These are phyloP conservation scores for Ellobius talpinus DNA, from an alignment of 2,113 vertebrate species.

Conservation along the genomic window DNA sequence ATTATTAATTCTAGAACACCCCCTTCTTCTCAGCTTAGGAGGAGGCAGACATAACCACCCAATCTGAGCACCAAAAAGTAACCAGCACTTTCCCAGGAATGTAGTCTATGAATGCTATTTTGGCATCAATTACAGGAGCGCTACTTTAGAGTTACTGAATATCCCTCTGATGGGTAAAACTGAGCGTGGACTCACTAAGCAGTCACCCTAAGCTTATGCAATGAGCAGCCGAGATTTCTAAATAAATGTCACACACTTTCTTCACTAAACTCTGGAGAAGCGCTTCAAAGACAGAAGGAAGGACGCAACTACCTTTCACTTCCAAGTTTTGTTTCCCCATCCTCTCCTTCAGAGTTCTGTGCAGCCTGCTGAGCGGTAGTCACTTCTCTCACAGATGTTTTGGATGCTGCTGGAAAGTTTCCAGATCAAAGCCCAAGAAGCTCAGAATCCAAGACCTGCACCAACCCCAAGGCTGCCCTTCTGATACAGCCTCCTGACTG, in stretches of 20 bases:
- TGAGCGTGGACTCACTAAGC: neutral
- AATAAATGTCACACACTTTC: neutral
- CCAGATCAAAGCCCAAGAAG: neutral
- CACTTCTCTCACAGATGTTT: neutral
- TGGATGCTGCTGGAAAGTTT: neutral
- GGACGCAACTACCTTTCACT: conserved; percentile 1
- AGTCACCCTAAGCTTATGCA: neutral
- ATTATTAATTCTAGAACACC: conserved; percentile 74
- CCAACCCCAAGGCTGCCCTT: neutral
- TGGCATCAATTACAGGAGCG: neutral
- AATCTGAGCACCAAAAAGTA: neutral
- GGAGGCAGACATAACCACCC: conserved; percentile 22
- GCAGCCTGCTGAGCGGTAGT: neutral
- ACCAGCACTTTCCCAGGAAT: neutral
- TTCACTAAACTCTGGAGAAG: neutral
- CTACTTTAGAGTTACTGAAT: conserved; percentile 20
- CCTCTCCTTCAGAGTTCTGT: neutral
- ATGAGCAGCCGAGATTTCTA: neutral
- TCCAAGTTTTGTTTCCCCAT: neutral
- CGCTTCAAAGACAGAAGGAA: neutral
- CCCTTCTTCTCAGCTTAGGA: conserved; percentile 33
- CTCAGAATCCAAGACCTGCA: neutral
- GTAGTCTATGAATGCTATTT: neutral
- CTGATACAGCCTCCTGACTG: neutral
- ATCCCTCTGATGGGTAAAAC: conserved; percentile 6